Evolutionary conservation across 2,113 vertebrate species (phyloP).

Genomic region (Amazona guildingii): DNA sequence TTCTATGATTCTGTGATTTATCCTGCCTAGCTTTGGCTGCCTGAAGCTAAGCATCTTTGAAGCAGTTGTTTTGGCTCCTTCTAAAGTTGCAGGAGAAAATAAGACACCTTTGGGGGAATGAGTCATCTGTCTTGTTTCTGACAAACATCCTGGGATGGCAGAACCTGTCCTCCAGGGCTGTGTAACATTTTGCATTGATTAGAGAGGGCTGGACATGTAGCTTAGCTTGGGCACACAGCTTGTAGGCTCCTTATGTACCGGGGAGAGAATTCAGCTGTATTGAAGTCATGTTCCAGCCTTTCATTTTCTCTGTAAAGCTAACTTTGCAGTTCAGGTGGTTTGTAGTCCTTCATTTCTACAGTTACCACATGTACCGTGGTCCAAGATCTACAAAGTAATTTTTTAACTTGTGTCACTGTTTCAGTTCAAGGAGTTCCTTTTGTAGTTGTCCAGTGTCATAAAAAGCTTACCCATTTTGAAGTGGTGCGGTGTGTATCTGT

Average conservation of each 20-base stretch:
- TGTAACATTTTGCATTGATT: not conserved
- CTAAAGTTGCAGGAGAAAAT: not conserved
- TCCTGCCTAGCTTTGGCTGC: not conserved
- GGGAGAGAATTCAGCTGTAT: not conserved
- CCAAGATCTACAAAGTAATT: not conserved
- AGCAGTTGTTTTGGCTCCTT: not conserved
- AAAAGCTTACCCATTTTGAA: not conserved
- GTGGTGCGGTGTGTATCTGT: not conserved
- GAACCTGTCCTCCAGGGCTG: not conserved
- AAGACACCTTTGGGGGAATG: not conserved
- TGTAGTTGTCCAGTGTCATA: not conserved
- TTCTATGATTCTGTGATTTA: not conserved
- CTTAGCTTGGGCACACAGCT: not conserved
- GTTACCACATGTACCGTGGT: not conserved
- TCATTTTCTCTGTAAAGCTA: not conserved
- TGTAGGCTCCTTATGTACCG: not conserved
- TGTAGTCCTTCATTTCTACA: not conserved
- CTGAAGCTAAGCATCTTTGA: not conserved
- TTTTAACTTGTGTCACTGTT: not conserved
- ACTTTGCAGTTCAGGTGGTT: not conserved
- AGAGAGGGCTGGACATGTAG: not conserved
- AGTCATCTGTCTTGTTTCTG: conserved; percentile 8
- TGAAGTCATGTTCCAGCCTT: not conserved
- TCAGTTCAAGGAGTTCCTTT: not conserved
- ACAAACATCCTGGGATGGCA: not conserved